Conservation (phyloP, 2,888 invertebrate species). For the Eupithecia tripunctaria region DNA sequence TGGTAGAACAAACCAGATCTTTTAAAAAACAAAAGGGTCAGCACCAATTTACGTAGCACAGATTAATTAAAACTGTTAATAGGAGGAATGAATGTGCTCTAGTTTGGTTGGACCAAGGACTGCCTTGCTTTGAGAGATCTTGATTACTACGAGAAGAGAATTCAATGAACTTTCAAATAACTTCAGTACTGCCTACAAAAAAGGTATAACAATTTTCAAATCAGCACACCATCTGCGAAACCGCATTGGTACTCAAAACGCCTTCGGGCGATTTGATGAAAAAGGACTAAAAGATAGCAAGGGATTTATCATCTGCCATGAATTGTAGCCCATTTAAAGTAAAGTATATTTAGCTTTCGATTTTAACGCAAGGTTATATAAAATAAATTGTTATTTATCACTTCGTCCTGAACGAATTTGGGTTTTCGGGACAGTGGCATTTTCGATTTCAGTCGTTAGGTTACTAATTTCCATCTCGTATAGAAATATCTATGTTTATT, state of each 20-base stretch:
- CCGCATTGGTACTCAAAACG: constrained; percentile 49
- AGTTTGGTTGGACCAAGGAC: constrained; percentile 12
- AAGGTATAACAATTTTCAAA: constrained; percentile 37
- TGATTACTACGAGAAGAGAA: constrained; percentile 4
- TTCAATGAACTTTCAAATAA: constrained; percentile 4
- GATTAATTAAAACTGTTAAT: constrained; percentile 56
- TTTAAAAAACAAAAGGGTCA: constrained; percentile 34
- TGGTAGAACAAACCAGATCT: not conserved
- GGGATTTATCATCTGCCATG: constrained; percentile 43
- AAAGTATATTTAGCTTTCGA: not conserved
- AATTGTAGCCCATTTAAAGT: constrained; percentile 42
- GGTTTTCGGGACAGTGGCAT: not conserved
- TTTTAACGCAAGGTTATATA: not conserved
- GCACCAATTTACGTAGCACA: constrained; percentile 37
- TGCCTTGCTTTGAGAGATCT: constrained; percentile 12
- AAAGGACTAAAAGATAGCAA: constrained; percentile 42
- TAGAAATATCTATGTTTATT: not conserved
- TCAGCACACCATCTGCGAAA: constrained; percentile 53
- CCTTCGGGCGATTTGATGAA: constrained; percentile 41
- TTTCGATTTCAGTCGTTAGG: not conserved
- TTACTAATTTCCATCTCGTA: not conserved
- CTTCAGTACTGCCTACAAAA: constrained; percentile 10
- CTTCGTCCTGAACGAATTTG: not conserved
- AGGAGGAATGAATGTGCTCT: constrained; percentile 50
- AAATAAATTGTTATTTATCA: not conserved